phyloP scores from a whole-genome alignment of 1,140 invertebrate genomes.

The Lepidurus packardi region DNA sequence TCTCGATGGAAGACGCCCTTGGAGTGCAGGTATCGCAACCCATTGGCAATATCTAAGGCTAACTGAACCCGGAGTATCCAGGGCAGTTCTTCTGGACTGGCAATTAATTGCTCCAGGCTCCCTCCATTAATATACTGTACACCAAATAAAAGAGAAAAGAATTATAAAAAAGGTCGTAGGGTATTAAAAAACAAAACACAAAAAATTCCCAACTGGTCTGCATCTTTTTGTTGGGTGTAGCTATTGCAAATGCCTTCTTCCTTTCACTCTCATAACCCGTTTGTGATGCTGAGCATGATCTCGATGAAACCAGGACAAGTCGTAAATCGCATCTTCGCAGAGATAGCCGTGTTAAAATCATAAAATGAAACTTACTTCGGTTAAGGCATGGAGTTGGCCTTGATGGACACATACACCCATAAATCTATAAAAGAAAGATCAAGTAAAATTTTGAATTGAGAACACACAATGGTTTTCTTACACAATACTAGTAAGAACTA shows the following conservation, averaged over 20 bases:
- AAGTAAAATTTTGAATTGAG: conserved; percentile 15
- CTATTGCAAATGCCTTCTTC: background rate
- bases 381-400: conserved; percentile 87
- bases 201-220: no score
- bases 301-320: conserved; percentile 26
- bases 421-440: conserved; percentile 59
- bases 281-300: conserved; percentile 5
- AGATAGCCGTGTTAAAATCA: conserved; percentile 19
- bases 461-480: background rate
- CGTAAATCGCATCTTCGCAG: conserved; percentile 19
- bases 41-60: conserved; percentile 76
- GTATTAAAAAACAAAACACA: conserved; percentile 30
- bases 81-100: conserved; percentile 63
- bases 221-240: no score
- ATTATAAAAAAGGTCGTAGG: background rate
- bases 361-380: conserved; percentile 56
- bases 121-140: conserved; percentile 83
- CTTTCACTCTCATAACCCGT: conserved; percentile 19
- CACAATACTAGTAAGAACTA: no score
- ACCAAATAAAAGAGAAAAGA: conserved; percentile 32
- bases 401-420: conserved; percentile 95
- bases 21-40: conserved; percentile 87
- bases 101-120: conserved; percentile 80
- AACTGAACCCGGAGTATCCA: conserved; percentile 73
- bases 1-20: conserved; percentile 89